Base-by-base conservation (phyloP, 2,888 invertebrate species). In the Melinopterus prodromus region DNA sequence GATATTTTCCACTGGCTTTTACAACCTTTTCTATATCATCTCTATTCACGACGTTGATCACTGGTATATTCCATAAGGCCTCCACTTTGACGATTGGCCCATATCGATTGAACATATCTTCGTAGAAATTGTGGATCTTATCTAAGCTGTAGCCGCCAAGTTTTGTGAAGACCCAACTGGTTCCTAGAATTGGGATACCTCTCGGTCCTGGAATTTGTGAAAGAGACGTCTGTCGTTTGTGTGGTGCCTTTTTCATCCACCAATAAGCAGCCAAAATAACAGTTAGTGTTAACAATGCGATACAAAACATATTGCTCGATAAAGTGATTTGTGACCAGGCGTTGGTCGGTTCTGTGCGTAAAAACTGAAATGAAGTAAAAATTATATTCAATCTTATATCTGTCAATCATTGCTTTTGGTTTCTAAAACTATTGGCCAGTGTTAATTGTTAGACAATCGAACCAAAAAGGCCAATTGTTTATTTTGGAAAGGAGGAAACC, bases 1-100 rank as follows among this genome's bases (percentile, higher is more conserved):
- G 96, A 85, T 93, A 94, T 87, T 93, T 94, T 82, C 95, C 93
- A 12, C 93, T 92, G 81, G 93, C 92, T 83, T 93, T 92, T n/a
- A 96, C 90, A 15, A 97, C 94, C 38, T 92, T 92, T 86, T 96
- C 96, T 82, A 97, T 93, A 83, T 96, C 96, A 0, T 89, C 89
- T 69, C 93, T 91, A 77, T 94, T 93, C 37, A 94, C 94, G 77
- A 97, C 90, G 83, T 94, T 95, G 72, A 97, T 92, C 77, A 97
- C 92, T 69, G 94, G 93, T 80, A 92, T 90, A 84, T 94, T 94
- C 86, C 94, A 94, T 69, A 95, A 91, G 76, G 94, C 93, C 85
- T 95, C 95, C 90, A 97, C 96, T 86, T 93, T 92, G 85, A 96
- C 93, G 84, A 97, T 92, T 79, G 93, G 91, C 81, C 97, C 97